Percentiles rank a stretch among this genome's conserved stretches.
Conservation (phyloP, 2,797 vertebrate species). For the Chromobotia macracanthus region DNA sequence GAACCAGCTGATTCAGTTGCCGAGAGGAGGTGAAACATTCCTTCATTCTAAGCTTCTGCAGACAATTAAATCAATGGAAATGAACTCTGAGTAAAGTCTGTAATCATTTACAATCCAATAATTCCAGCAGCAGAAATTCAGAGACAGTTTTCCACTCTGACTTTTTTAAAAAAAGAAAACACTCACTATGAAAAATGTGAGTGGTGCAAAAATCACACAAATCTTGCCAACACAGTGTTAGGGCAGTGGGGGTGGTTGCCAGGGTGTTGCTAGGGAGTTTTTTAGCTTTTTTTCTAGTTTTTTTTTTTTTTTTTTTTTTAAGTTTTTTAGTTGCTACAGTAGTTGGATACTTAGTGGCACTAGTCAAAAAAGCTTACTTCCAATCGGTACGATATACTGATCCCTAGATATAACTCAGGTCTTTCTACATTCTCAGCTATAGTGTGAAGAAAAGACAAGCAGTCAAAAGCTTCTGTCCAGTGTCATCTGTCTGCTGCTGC, state of each 20-base stretch:
- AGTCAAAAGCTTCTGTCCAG: too few relatives aligned
- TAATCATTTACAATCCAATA: conserved; percentile 19
- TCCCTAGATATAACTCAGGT: too few relatives aligned
- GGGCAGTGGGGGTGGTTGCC: too few relatives aligned
- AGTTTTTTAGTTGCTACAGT: too few relatives aligned
- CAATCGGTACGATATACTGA: too few relatives aligned
- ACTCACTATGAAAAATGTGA: background rate
- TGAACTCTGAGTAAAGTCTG: conserved; percentile 12
- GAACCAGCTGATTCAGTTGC: conserved; percentile 70
- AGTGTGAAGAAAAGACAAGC: too few relatives aligned
- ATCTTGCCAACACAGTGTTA: too few relatives aligned
- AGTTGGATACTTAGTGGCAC: too few relatives aligned
- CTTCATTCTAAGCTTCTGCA: conserved; percentile 15
- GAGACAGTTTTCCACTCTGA: background rate
- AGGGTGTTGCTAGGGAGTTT: background rate
- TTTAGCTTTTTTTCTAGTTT: too few relatives aligned
- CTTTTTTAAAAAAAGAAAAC: background rate
- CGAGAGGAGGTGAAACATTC: conserved; percentile 63
- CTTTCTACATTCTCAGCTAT: too few relatives aligned
- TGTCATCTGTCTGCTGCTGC: background rate
- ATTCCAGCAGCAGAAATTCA: background rate
- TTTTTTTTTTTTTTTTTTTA: too few relatives aligned
- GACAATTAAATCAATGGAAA: conserved; percentile 25
- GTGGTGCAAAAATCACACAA: background rate
- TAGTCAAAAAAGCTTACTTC: too few relatives aligned